Conservation (phyloP, 2,888 invertebrate genomes). For the Deilephila elpenor region DNA sequence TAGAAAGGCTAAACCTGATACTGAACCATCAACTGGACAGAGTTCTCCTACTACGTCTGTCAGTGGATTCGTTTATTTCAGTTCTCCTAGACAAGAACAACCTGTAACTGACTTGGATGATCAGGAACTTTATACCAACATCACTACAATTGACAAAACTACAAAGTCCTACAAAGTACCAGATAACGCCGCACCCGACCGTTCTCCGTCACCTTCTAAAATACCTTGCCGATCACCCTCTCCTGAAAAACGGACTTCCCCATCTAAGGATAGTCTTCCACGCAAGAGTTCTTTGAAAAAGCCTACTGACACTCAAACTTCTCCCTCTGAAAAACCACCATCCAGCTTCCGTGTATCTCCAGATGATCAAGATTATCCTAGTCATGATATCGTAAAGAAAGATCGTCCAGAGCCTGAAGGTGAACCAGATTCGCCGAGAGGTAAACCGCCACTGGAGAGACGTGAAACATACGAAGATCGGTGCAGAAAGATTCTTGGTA, state of each 20-base stretch:
- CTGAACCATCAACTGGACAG: slow-evolving; percentile 73
- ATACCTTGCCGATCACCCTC: slow-evolving; percentile 75
- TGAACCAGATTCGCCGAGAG: slow-evolving; percentile 59
- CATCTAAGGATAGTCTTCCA: slow-evolving; percentile 66
- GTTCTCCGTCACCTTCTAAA: slow-evolving; percentile 70
- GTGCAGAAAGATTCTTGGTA: slow-evolving; percentile 88
- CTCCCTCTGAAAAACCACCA: slow-evolving; percentile 74
- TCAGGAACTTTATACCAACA: slow-evolving; percentile 51
- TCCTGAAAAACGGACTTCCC: slow-evolving; percentile 63
- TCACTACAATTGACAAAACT: slow-evolving; percentile 47
- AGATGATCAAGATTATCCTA: slow-evolving; percentile 54
- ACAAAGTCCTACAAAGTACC: slow-evolving; percentile 47
- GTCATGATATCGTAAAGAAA: slow-evolving; percentile 62
- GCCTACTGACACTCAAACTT: slow-evolving; percentile 58
- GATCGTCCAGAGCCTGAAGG: slow-evolving; percentile 52
- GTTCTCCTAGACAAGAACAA: slow-evolving; percentile 62
- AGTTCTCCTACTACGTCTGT: slow-evolving; percentile 83
- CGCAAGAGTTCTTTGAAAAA: slow-evolving; percentile 80
- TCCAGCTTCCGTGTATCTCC: slow-evolving; percentile 73
- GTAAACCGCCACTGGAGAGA: slow-evolving; percentile 85
- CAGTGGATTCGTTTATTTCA: slow-evolving; percentile 81
- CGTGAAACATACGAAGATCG: slow-evolving; percentile 90
- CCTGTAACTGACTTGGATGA: slow-evolving; percentile 72
- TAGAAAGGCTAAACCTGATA: slow-evolving; percentile 68
- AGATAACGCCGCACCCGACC: slow-evolving; percentile 51